These are phyloP conservation scores for Gadus macrocephalus DNA, from an alignment of 2,113 vertebrate genomes.

Conservation along the genomic window DNA sequence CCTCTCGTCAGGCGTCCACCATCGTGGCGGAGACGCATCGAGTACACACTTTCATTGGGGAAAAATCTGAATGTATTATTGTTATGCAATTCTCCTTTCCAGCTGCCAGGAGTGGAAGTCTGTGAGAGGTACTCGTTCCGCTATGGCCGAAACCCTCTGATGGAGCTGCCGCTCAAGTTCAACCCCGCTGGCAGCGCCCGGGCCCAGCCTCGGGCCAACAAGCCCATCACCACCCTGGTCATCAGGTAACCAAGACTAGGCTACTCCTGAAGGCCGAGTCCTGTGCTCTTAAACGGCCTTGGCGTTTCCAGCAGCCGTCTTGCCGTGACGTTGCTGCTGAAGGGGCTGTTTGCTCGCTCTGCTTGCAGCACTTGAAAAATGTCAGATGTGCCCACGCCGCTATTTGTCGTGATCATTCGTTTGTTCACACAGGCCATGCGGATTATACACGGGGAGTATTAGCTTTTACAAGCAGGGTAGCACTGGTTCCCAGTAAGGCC, in stretches of 20 bases:
- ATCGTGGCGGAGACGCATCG: not conserved
- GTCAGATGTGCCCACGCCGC: no score
- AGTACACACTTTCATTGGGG: not conserved
- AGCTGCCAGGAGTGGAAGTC: constrained; percentile 94
- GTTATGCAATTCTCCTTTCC: constrained; percentile 14
- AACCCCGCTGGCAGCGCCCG: constrained; percentile 93
- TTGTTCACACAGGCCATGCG: no score
- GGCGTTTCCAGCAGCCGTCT: no score
- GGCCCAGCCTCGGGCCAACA: constrained; percentile 83
- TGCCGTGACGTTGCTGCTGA: no score
- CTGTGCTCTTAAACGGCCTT: not conserved
- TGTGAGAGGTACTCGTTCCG: constrained; percentile 93
- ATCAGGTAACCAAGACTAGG: constrained; percentile 85
- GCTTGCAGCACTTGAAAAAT: no score
- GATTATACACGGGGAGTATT: no score
- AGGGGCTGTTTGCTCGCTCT: no score
- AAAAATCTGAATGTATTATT: not conserved
- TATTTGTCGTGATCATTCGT: no score
- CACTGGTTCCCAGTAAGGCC: no score
- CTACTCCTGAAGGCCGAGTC: constrained; percentile 50
- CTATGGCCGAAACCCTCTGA: constrained; percentile 89
- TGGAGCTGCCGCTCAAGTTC: constrained; percentile 89
- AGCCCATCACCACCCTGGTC: constrained; percentile 65
- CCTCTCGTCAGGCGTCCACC: not conserved
- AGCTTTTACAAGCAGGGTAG: no score